These are phyloP conservation scores for Heliothis peltigera DNA, from an alignment of 2,888 invertebrate species.

Conservation along the genomic window DNA sequence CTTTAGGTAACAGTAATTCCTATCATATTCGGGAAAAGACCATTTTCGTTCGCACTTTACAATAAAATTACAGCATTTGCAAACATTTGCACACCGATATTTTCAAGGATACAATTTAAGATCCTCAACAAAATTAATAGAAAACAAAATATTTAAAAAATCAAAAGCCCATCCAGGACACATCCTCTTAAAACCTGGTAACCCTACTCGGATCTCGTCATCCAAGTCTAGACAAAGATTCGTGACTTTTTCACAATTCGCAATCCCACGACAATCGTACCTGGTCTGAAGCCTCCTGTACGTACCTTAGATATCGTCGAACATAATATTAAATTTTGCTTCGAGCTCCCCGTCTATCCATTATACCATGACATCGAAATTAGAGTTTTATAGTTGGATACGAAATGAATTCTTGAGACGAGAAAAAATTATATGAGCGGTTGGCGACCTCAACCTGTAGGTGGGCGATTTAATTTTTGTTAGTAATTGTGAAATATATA, in stretches of 20 bases:
- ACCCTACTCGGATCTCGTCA: slow-evolving; percentile 57
- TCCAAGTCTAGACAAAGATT: slow-evolving; percentile 86
- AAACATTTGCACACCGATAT: too few species aligned
- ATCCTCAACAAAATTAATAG: too few species aligned
- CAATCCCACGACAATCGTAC: slow-evolving; percentile 83
- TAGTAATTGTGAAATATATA: slow-evolving; percentile 18
- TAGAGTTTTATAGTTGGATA: slow-evolving; percentile 76
- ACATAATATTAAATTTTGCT: slow-evolving; percentile 85
- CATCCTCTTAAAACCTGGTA: slow-evolving; percentile 4
- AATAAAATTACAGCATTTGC: too few species aligned
- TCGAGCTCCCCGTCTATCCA: slow-evolving; percentile 80
- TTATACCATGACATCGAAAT: slow-evolving; percentile 81
- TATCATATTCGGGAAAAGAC: too few species aligned
- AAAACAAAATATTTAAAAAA: too few species aligned
- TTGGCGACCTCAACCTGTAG: slow-evolving; percentile 37
- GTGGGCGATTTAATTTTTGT: slow-evolving; percentile 13
- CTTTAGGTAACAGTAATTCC: too few species aligned
- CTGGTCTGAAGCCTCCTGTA: slow-evolving; percentile 60
- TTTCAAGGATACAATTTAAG: too few species aligned
- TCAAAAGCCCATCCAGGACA: too few species aligned
- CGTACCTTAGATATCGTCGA: slow-evolving; percentile 75
- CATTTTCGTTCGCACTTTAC: too few species aligned
- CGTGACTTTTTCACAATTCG: slow-evolving; percentile 86
- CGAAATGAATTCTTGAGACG: slow-evolving; percentile 70
- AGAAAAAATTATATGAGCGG: slow-evolving; percentile 58